Evolutionary conservation across 2,113 vertebrate species (phyloP), one percentile per base, ranked within the genome.

Genomic region (Crotophaga sulcirostris): DNA sequence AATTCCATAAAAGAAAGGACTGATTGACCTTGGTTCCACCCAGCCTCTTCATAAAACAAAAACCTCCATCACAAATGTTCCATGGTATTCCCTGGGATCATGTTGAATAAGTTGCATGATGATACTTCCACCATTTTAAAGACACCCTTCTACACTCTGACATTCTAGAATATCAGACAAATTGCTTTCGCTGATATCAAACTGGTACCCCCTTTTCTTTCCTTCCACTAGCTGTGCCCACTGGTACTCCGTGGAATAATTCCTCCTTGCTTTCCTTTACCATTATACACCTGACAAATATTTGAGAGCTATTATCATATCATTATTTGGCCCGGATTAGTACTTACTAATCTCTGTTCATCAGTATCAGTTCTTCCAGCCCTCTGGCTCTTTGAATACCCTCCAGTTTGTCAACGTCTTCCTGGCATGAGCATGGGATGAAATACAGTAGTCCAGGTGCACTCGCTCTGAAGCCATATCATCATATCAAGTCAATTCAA

Each of bases 331-430:
- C 42, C 78, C 2, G 2, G 45, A 47, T 87, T 17, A 90, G 54
- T 19, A 34, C 40, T 36, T 23, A 36, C 67, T 68, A 51, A 87
- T 77, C 91, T 87, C 16, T 73, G 81, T 42, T 60, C 77, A 73
- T 59, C 87, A 85, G 21, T 78, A 84, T 72, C 78, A 83, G 54
- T 69, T 77, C 94, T 82, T 92, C 69, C 86, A 97, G 56, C 90
- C 90, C 86, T 88, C 68, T 84, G 66, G 68, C 86, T 94, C 52
- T 94, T 93, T 70, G 86, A 85, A 74, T 29, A 15, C 47, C 73
- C 91, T 92, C 69, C 73, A 82, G 87, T 54, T 66, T 83, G 63
- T 62, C 94, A 76, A 25, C 7, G 11, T 51, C 62, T 21, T 8
- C 36, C 66, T 87, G 87, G 69, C 80, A 77, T 3, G 49, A 52